A percentile compares a stretch with the other conserved stretches of the same genome.
phyloP scores from a whole-genome alignment of 2,113 vertebrate species.

The Herpailurus yagouaroundi region DNA sequence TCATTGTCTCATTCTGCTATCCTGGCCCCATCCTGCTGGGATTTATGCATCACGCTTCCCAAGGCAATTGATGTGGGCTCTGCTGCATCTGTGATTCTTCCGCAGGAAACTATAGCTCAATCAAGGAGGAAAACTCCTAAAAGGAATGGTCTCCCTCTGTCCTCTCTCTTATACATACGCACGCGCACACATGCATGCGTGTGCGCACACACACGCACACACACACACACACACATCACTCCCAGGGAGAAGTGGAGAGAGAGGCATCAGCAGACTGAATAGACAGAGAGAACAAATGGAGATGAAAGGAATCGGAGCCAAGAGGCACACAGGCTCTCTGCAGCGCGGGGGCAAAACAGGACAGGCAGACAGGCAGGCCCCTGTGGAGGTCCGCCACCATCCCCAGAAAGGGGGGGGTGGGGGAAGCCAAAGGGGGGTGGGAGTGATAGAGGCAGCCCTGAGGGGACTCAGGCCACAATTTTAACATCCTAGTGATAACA shows the following conservation, averaged over 20 bases:
- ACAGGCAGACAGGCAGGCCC: not conserved
- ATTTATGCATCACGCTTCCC: not conserved
- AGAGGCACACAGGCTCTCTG: not conserved
- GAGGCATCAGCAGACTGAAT: not conserved
- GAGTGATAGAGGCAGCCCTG: not conserved
- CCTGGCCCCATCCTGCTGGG: not conserved
- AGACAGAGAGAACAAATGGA: not conserved
- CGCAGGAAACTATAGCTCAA: not conserved
- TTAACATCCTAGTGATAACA: not conserved
- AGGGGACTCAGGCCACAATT: not conserved
- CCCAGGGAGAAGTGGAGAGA: not conserved
- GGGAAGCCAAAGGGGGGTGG: not conserved
- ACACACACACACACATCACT: too few species aligned
- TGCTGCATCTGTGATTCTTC: not conserved
- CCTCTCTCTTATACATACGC: not conserved
- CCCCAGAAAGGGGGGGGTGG: too few species aligned
- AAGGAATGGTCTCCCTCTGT: not conserved
- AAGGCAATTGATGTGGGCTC: accelerated
- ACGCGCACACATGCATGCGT: too few species aligned
- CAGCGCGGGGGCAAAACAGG: not conserved
- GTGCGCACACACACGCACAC: not conserved
- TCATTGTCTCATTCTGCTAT: not conserved
- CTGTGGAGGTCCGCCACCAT: not conserved
- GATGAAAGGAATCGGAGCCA: not conserved
- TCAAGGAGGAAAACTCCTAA: not conserved